phyloP scores from a whole-genome alignment of 2,797 vertebrate species.

The Spinibarbus caldwelli region DNA sequence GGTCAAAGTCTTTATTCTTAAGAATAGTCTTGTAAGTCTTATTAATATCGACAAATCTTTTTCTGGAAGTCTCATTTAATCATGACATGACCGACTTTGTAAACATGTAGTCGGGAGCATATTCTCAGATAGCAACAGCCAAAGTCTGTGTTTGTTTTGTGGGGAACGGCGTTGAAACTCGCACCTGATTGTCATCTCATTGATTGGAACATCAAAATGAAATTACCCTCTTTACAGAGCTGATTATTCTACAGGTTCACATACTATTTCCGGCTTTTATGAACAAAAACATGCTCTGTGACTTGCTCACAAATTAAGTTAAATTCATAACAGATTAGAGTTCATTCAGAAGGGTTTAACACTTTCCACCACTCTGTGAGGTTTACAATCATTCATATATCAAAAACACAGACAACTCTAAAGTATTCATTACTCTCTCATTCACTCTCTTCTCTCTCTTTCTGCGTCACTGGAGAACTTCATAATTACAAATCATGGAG shows the following conservation, averaged over 20 bases:
- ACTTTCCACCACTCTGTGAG: background rate
- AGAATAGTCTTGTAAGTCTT: background rate
- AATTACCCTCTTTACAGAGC: slow-evolving; percentile 23
- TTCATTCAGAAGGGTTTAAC: background rate
- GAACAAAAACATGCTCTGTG: background rate
- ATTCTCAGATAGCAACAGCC: slow-evolving; percentile 7
- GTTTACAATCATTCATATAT: slow-evolving; percentile 8
- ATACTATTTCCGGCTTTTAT: background rate
- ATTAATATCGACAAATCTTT: slow-evolving; percentile 12
- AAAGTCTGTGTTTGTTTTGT: slow-evolving; percentile 49
- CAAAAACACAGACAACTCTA: slow-evolving; percentile 26
- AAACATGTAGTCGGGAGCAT: background rate
- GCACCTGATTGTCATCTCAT: slow-evolving; percentile 17
- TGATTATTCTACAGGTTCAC: background rate
- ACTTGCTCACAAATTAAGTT: background rate
- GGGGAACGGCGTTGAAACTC: slow-evolving; percentile 28
- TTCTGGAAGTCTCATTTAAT: slow-evolving; percentile 13
- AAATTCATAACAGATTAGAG: background rate
- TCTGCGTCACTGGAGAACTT: slow-evolving; percentile 31
- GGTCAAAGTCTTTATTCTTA: slow-evolving; percentile 21
- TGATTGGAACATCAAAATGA: slow-evolving; percentile 21
- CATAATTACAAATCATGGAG: slow-evolving; percentile 42
- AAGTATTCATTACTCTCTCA: background rate
- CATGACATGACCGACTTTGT: background rate
- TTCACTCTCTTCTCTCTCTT: slow-evolving; percentile 7